Percentiles rank a stretch among this genome's conserved stretches.
These are phyloP conservation scores for Canis aureus DNA, from an alignment of 2,113 vertebrate species.

Conservation along the genomic window DNA sequence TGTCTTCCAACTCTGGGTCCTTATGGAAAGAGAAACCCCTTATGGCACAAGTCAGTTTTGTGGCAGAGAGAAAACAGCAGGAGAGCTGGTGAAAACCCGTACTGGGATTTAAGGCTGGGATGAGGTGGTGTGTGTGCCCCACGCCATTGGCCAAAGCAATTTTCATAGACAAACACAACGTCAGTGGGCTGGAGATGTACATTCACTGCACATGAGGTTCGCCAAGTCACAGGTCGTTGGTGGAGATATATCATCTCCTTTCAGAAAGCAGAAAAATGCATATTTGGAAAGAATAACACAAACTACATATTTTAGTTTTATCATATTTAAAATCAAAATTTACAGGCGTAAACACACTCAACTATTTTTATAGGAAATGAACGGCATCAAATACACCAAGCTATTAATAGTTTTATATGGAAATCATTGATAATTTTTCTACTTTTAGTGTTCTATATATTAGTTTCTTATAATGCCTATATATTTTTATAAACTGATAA, in stretches of 20 bases:
- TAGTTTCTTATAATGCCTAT: not conserved
- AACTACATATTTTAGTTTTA: conserved; percentile 40
- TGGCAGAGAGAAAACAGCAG: not conserved
- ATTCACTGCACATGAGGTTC: not conserved
- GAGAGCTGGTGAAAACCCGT: not conserved
- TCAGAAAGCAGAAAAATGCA: not conserved
- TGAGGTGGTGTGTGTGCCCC: not conserved
- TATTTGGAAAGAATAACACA: not conserved
- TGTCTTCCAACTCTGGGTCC: not conserved
- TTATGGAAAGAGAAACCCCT: not conserved
- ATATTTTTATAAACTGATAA: conserved; percentile 43
- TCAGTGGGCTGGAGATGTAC: fast-evolving
- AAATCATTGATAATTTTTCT: conserved; percentile 9
- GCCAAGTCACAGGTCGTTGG: not conserved
- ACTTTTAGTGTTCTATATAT: not conserved
- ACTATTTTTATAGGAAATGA: conserved; percentile 13
- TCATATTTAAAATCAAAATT: conserved; percentile 6
- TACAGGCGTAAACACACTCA: not conserved
- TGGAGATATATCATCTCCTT: not conserved
- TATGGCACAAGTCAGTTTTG: not conserved
- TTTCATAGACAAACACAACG: not conserved
- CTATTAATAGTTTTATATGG: not conserved
- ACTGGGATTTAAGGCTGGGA: not conserved
- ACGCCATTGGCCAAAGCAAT: not conserved
- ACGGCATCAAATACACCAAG: not conserved